phyloP scores from a whole-genome alignment of 2,888 invertebrate species.

The Philonicus albiceps region DNA sequence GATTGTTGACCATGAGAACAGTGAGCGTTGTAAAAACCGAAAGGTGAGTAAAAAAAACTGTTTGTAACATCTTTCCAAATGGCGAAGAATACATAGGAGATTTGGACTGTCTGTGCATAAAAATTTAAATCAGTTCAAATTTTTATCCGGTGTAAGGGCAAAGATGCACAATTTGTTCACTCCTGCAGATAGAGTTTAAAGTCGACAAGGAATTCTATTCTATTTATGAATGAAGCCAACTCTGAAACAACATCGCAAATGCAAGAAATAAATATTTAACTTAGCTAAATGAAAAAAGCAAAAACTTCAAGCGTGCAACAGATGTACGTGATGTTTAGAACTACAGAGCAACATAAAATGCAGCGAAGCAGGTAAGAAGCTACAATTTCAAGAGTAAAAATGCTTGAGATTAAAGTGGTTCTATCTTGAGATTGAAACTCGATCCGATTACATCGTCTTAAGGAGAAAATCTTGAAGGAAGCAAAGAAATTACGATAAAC shows the following conservation, averaged over 20 bases:
- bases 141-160: neutral
- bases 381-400: neutral
- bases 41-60: neutral
- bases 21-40: too few relatives aligned
- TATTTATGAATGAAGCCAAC: neutral
- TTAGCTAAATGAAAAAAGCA: neutral
- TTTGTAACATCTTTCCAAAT: neutral
- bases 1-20: neutral
- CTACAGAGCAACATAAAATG: neutral
- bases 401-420: neutral
- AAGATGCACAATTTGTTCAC: neutral
- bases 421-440: neutral
- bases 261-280: neutral
- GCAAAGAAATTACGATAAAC: neutral
- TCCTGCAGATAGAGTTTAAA: neutral
- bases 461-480: neutral
- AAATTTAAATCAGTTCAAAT: neutral
- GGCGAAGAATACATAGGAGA: neutral
- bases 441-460: neutral
- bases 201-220: neutral
- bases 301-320: neutral
- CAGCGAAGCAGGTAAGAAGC: neutral
- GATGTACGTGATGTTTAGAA: neutral
- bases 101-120: neutral
- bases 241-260: neutral